A percentile compares a stretch with the other conserved stretches of the same genome.
Evolutionary conservation across 53 echinoderm and acorn worm genomes (phyloP).

Genomic region (Pentamera pediparva): DNA sequence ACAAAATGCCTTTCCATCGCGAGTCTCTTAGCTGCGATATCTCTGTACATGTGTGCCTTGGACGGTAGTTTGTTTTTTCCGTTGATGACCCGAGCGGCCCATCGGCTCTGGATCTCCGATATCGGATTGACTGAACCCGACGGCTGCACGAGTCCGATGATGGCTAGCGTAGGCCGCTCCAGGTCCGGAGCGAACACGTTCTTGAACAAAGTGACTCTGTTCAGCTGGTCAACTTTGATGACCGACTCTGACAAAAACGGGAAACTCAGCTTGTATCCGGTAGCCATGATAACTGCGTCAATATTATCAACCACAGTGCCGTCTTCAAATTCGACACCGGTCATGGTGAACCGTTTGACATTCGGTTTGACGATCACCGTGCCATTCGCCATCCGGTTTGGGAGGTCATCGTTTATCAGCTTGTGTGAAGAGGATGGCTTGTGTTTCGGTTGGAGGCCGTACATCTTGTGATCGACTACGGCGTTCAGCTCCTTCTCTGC

Average conservation of each 20-base stretch:
- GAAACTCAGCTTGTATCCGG: constrained; percentile 28
- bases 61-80: too few relatives aligned
- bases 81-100: too few relatives aligned
- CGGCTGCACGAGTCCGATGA: constrained; percentile 37
- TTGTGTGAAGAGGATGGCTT: constrained; percentile 16
- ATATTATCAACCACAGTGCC: too few relatives aligned
- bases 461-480: too few relatives aligned
- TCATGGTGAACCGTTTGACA: constrained; percentile 39
- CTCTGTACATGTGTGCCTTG: too few relatives aligned
- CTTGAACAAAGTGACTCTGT: constrained; percentile 38
- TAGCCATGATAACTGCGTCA: too few relatives aligned
- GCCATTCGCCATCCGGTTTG: constrained; percentile 27
- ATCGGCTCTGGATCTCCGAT: too few relatives aligned
- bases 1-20: too few relatives aligned
- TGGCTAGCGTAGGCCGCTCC: constrained; percentile 44
- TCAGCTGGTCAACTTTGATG: constrained; percentile 31
- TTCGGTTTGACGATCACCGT: too few relatives aligned
- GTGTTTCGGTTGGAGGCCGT: too few relatives aligned
- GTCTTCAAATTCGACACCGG: constrained; percentile 54
- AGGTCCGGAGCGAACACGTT: constrained; percentile 32
- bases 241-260: constrained; percentile 41
- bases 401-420: constrained; percentile 38
- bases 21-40: too few relatives aligned
- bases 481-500: too few relatives aligned
- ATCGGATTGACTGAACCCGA: constrained; percentile 31